Evolutionary conservation across 2,113 vertebrate genomes (phyloP).

Genomic region (Eubucco bourcierii): DNA sequence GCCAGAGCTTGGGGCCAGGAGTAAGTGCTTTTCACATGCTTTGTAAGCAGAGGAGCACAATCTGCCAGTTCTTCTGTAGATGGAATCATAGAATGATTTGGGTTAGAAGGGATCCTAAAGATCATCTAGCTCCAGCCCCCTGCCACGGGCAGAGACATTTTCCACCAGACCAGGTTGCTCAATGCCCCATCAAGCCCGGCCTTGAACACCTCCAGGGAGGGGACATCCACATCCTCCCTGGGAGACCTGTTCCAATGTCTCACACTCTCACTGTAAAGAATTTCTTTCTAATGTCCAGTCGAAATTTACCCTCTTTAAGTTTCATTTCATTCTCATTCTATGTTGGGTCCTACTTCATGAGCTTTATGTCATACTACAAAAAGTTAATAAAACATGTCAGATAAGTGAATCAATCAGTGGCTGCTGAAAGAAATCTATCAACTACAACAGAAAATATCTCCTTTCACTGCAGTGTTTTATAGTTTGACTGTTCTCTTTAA

Average conservation of each 20-base stretch:
- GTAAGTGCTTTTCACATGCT: slow-evolving; percentile 30
- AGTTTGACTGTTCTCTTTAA: not conserved
- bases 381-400: not conserved
- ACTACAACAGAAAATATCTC: not conserved
- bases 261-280: no score
- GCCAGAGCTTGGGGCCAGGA: slow-evolving; percentile 53
- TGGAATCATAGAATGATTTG: no score
- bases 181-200: no score
- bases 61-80: not conserved
- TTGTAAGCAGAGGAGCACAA: not conserved
- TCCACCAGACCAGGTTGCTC: no score
- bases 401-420: not conserved
- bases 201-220: no score
- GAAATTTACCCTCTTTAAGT: no score
- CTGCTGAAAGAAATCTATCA: not conserved
- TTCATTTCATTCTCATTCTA: not conserved
- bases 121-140: no score
- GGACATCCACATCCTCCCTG: no score
- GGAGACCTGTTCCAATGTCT: no score
- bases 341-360: not conserved
- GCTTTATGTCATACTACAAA: not conserved
- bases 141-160: no score
- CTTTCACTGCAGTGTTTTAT: not conserved
- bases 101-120: no score
- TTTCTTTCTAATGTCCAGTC: no score